phyloP scores from a whole-genome alignment of 2,888 invertebrate genomes.

The Drosophila suboccidentalis region DNA sequence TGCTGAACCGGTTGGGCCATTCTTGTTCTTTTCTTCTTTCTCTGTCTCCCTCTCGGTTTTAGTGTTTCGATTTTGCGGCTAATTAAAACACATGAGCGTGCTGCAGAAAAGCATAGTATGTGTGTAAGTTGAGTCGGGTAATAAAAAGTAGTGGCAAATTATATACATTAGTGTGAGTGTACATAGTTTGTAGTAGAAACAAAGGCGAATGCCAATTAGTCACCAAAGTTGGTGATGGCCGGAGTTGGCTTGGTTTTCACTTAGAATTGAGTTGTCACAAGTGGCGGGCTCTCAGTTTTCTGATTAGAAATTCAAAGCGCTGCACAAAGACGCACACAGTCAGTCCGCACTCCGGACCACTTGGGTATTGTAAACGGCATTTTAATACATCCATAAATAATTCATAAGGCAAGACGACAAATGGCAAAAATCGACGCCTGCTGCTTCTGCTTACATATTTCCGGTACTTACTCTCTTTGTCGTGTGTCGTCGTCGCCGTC shows the following conservation, averaged over 20 bases:
- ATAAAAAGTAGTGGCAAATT: conserved; percentile 44
- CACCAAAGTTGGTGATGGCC: conserved; percentile 33
- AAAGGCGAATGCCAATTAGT: conserved; percentile 70
- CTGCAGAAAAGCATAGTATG: conserved; percentile 38
- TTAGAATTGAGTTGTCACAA: conserved; percentile 60
- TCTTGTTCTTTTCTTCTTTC: conserved; percentile 39
- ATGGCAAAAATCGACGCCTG: conserved; percentile 42
- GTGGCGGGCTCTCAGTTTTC: conserved; percentile 48
- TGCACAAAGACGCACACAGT: conserved; percentile 31
- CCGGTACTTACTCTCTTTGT: conserved; percentile 72
- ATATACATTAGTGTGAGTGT: conserved; percentile 10
- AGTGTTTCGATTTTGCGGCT: conserved; percentile 61
- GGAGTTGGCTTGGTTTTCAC: conserved; percentile 13
- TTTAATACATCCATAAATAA: conserved; percentile 69
- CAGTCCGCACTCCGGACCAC: conserved; percentile 35
- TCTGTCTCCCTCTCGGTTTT: conserved; percentile 14
- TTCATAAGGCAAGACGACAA: conserved; percentile 66
- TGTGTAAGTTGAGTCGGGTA: conserved; percentile 34
- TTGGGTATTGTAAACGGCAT: conserved; percentile 69
- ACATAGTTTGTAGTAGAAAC: conserved; percentile 32
- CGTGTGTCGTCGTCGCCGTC: conserved; percentile 29
- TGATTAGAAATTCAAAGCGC: conserved; percentile 75
- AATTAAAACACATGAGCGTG: conserved; percentile 68
- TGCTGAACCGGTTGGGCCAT: conserved; percentile 53
- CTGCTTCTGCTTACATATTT: conserved; percentile 52